Percentiles rank a stretch among this genome's conserved stretches.
Evolutionary conservation across 2,797 vertebrate species (phyloP).

Genomic region (Liasis olivaceus): DNA sequence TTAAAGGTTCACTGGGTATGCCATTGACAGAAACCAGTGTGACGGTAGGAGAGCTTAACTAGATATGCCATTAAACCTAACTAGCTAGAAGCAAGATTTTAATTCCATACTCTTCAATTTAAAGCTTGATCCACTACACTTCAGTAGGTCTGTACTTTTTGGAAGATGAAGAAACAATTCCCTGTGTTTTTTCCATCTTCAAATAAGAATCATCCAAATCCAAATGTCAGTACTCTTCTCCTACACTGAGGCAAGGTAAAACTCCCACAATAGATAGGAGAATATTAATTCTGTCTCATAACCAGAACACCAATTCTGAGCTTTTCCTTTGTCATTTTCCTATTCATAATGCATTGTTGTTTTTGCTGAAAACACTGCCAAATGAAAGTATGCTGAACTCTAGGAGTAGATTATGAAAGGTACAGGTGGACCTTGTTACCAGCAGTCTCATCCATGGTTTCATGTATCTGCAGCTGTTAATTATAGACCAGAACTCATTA

Average conservation of each 20-base stretch:
- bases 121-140: background rate
- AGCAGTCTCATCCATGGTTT: background rate
- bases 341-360: constrained; percentile 37
- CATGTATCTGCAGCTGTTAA: background rate
- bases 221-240: constrained; percentile 17
- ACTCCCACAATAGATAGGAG: constrained; percentile 28
- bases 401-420: background rate
- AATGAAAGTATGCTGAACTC: constrained; percentile 12
- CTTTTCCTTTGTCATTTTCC: constrained; percentile 42
- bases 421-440: background rate
- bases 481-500: background rate
- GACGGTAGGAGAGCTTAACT: background rate
- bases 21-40: background rate
- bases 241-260: constrained; percentile 52
- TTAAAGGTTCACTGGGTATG: background rate
- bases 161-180: background rate
- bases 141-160: background rate
- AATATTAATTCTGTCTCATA: constrained; percentile 32
- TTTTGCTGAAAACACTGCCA: constrained; percentile 33
- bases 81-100: background rate
- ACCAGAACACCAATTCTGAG: constrained; percentile 41
- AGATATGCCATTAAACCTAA: background rate
- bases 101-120: background rate
- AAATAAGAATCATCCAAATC: background rate
- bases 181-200: constrained; percentile 27